A percentile compares a stretch with the other conserved stretches of the same genome.
These are phyloP conservation scores for Aphaenogaster floridana DNA, from an alignment of 1,140 invertebrate genomes.

Conservation along the genomic window DNA sequence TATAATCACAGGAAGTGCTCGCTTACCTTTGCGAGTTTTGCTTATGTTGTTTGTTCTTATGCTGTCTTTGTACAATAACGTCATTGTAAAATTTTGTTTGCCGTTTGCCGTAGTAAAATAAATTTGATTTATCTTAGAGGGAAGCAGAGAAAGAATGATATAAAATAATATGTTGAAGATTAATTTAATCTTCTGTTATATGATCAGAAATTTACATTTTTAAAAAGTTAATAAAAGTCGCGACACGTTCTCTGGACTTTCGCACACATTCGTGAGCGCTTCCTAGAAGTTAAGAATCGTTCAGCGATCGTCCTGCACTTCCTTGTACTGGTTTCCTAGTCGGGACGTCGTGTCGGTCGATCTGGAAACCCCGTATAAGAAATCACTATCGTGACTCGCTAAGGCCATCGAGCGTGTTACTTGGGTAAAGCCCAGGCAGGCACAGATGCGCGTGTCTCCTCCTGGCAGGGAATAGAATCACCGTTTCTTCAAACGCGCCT, in stretches of 20 bases:
- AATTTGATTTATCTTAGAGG: background rate
- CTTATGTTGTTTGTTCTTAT: background rate
- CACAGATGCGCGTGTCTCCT: conserved; percentile 79
- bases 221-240: conserved; percentile 29
- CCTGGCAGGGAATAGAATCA: conserved; percentile 74
- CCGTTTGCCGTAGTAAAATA: background rate
- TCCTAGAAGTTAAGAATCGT: conserved; percentile 73
- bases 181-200: conserved; percentile 21
- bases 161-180: background rate
- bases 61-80: background rate
- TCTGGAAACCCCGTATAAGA: conserved; percentile 76
- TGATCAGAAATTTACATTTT: background rate
- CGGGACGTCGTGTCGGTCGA: conserved; percentile 73
- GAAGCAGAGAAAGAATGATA: background rate
- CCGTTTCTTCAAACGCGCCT: conserved; percentile 73
- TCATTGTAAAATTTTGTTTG: background rate
- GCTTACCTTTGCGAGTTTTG: background rate
- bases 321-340: conserved; percentile 80
- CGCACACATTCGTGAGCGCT: conserved; percentile 62
- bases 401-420: conserved; percentile 78
- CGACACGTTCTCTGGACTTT: conserved; percentile 60
- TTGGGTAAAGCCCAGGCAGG: conserved; percentile 68
- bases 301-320: conserved; percentile 72
- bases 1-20: background rate
- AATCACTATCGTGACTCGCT: conserved; percentile 76